A percentile compares a stretch with the other conserved stretches of the same genome.
Evolutionary conservation across 2,888 invertebrate species (phyloP).

Genomic region (Meliscaeva auricollis): DNA sequence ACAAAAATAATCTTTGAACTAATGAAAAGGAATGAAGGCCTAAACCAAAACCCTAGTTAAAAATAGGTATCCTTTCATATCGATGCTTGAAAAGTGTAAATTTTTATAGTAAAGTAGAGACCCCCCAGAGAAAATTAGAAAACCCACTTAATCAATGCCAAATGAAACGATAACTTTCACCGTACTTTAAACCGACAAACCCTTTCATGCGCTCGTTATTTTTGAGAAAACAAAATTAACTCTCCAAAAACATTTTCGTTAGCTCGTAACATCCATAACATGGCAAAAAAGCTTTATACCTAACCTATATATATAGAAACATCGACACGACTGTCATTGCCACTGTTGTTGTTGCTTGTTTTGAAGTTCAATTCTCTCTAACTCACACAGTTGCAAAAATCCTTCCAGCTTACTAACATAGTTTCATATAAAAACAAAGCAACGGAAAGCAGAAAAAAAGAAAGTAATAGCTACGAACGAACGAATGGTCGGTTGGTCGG

Average conservation of each 20-base stretch:
- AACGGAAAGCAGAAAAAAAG: conserved; percentile 1
- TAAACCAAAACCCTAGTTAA: too few species aligned
- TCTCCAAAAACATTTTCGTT: conserved; percentile 45
- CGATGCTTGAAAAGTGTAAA: too few species aligned
- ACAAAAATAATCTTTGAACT: too few species aligned
- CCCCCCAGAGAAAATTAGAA: conserved; percentile 8
- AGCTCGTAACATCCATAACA: neutral
- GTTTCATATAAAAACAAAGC: conserved; percentile 4
- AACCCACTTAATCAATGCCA: conserved; percentile 28
- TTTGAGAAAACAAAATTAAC: conserved; percentile 46
- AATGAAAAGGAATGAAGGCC: too few species aligned
- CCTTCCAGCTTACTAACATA: conserved; percentile 9
- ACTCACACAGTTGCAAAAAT: neutral
- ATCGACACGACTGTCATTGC: conserved; percentile 5
- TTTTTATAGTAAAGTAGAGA: too few species aligned
- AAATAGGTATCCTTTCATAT: too few species aligned
- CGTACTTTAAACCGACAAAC: conserved; percentile 24
- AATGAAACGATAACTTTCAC: conserved; percentile 33
- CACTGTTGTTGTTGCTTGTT: neutral
- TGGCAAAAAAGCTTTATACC: neutral
- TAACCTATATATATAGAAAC: neutral
- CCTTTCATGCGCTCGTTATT: conserved; percentile 28
- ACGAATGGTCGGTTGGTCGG: conserved; percentile 17
- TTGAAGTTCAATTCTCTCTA: neutral
- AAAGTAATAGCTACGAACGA: conserved; percentile 5